A percentile compares a stretch with the other conserved stretches of the same genome.
phyloP scores from a whole-genome alignment of 2,888 invertebrate genomes.

The Thera britannica region DNA sequence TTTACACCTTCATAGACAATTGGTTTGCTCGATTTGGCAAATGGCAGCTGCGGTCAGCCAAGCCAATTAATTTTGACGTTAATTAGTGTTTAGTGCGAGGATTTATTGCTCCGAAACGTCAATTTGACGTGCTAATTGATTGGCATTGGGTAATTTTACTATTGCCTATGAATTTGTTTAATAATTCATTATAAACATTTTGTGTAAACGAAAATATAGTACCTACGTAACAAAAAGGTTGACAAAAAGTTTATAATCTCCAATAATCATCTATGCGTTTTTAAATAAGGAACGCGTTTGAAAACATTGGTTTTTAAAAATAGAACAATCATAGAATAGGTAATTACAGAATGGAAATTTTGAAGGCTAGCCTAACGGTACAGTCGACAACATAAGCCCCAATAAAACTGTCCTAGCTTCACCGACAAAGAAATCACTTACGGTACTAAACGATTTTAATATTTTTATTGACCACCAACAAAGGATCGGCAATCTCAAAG shows the following conservation, averaged over 20 bases:
- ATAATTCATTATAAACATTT: background rate
- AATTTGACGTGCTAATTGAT: conserved; percentile 44
- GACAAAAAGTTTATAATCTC: too few species aligned
- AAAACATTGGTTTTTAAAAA: conserved; percentile 6
- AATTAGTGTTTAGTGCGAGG: conserved; percentile 51
- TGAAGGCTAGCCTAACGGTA: conserved; percentile 53
- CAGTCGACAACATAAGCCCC: conserved; percentile 45
- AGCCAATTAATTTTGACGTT: conserved; percentile 51
- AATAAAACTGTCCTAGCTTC: conserved; percentile 58
- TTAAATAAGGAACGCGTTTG: background rate
- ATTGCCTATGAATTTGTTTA: conserved; percentile 16
- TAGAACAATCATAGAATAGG: conserved; percentile 19
- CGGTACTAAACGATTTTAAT: conserved; percentile 55
- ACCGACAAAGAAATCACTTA: conserved; percentile 44
- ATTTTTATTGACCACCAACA: conserved; percentile 57
- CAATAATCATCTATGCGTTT: background rate
- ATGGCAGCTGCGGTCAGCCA: conserved; percentile 58
- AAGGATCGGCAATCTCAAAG: conserved; percentile 64
- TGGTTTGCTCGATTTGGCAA: conserved; percentile 50
- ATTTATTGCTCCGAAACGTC: conserved; percentile 52
- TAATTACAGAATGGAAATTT: conserved; percentile 19
- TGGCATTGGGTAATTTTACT: conserved; percentile 30
- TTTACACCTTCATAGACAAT: conserved; percentile 56
- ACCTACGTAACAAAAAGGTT: too few species aligned
- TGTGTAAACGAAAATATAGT: too few species aligned